Base-by-base conservation (phyloP, 2,888 invertebrate species). In the Calliphora vomitoria region DNA sequence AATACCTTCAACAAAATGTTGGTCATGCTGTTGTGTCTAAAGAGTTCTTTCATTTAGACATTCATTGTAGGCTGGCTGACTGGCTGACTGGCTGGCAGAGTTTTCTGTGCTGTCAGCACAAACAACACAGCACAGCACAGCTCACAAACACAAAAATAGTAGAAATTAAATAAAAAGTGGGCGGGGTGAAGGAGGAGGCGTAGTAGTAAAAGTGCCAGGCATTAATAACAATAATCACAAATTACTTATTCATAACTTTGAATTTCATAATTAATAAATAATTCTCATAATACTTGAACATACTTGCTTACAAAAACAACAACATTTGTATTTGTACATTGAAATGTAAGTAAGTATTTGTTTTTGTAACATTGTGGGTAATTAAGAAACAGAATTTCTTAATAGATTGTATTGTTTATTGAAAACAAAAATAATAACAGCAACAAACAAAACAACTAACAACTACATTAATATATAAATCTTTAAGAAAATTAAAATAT, bases 161-260 rank as follows among this genome's bases (percentile, higher is more conserved):
- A 25, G 47, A 44, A 55, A 55, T 31, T 64, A 81, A 74, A 66
- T 11, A 47, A n/a, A 58, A 75, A 35, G 41, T 10, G 44, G 3
- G 4, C 2, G 53, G 8, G 11, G n/a, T n/a, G 20, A 3, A 10
- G 20, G 20, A 31, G 15, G 41, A 38, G 55, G 25, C 31, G 68
- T 10, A 15, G 25, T 44, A 50, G 6, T 25, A 60, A 18, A 68
- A 71, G 75, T 62, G 72, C 31, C 72, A 87, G 89, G 89, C 89
- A 90, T 90, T 91, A 91, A 91, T 91, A 92, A 92, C 91, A 92
- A 91, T 91, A 92, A 92, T 91, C 91, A 90, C 91, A 92, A 92
- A 92, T 92, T 92, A 90, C 90, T 91, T 92, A 91, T 92, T 91
- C 91, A 92, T 92, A 91, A 92, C 91, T 90, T 92, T 91, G 89